Evolutionary conservation across 2,888 invertebrate genomes (phyloP), one percentile per base, ranked within the genome.

Genomic region (Corythucha ciliata): DNA sequence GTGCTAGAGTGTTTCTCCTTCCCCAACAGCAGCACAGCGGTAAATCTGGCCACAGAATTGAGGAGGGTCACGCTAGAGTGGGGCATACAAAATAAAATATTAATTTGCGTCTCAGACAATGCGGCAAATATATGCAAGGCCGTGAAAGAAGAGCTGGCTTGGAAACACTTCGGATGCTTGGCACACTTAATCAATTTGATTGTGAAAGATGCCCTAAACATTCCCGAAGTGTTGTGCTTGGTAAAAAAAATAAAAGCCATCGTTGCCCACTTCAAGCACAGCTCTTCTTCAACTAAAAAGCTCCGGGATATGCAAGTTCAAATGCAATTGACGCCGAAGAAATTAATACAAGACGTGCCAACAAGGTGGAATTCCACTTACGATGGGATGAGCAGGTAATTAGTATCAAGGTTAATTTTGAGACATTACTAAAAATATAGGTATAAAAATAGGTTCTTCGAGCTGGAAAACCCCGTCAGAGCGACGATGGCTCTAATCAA

Each of bases 281-380:
- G n/a, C n/a, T n/a, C n/a, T n/a, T n/a, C n/a, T n/a, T n/a, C n/a
- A n/a, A n/a, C n/a, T n/a, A n/a, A n/a, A n/a, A n/a, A n/a, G n/a
- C n/a, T n/a, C n/a, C n/a, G n/a, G n/a, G n/a, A n/a, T n/a, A n/a
- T n/a, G n/a, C n/a, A n/a, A n/a, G n/a, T n/a, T n/a, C n/a, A n/a
- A n/a, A n/a, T n/a, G n/a, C n/a, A n/a, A n/a, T n/a, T n/a, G 18
- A 21, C 18, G 10, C 45, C 33, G n/a, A 47, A 47, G 20, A 47
- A 47, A 18, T 20, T 47, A 6, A 14, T 36, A 20, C 33, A 47
- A 22, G 33, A 33, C 12, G n/a, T 47, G 5, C 47, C 47, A 47
- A 47, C 47, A 16, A 14, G 47, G 24, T 47, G 47, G 47, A 47
- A 47, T 41, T 47, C 47, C n/a, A 22, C 25, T 16, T 36, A 21